Base-by-base conservation (phyloP, 2,113 vertebrate species). In the Lamprotornis superbus region DNA sequence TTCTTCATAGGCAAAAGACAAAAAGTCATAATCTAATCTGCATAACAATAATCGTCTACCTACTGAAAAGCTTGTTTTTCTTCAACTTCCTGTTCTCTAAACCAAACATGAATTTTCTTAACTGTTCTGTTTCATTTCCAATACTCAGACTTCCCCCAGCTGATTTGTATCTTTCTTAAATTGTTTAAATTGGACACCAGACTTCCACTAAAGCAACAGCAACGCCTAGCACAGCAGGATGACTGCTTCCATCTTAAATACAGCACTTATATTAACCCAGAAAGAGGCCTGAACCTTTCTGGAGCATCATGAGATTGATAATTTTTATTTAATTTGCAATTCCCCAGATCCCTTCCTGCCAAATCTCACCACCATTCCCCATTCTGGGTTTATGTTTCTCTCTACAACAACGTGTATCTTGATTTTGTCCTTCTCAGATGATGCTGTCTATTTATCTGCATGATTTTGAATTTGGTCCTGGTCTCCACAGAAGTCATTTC, bases 311-410 rank as follows among this genome's bases (percentile, higher is more conserved):
- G 2, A 67, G 23, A 63, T 33, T 27, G 55, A 19, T 46, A 6
- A 30, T 39, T 84, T 77, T 50, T 63, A 74, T 74, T 94, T 94
- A 30, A 84, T 78, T 53, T 78, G 42, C 56, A 77, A 23, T 49
- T 65, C 24, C 31, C 23, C 35, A 50, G 31, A 55, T 63, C 16
- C 10, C 12, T 18, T 59, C 60, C 65, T 52, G 31, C 30, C 56
- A 67, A 75, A 70, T 37, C 27, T 81, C 57, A 83, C 28, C 84
- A 63, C 24, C 5, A 3, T 10, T 21, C 10, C 33, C 40, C 20
- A 30, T 15, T 59, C 8, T 6, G 9, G 15, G 44, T 67, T 84
- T 61, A 11, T 19, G 16, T 33, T 73, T 79, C 65, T 85, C n/a
- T 23, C 85, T 61, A 70, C 33, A 78, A n/a, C 13, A 50, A 44